These are phyloP conservation scores for Apostichopus japonicus DNA, from an alignment of 35 echinoderm and acorn worm species.

Conservation along the genomic window DNA sequence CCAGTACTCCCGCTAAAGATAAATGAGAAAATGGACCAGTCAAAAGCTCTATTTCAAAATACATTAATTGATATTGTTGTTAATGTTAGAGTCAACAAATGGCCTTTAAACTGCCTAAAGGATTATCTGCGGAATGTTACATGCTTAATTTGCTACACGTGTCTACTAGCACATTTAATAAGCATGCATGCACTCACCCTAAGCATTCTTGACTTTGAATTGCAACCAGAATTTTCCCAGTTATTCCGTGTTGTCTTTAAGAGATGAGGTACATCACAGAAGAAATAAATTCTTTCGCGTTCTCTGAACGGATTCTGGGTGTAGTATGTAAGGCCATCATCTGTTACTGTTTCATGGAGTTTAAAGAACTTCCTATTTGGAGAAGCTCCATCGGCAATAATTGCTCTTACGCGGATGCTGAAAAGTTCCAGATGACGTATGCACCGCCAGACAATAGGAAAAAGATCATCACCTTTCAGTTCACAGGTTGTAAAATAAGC, in stretches of 20 bases:
- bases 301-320: background rate
- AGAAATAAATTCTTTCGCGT: background rate
- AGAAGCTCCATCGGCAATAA: slow-evolving; percentile 38
- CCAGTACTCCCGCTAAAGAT: too few relatives aligned
- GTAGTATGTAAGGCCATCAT: background rate
- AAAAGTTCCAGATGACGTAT: background rate
- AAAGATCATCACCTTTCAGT: too few relatives aligned
- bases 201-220: slow-evolving; percentile 39
- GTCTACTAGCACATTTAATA: background rate
- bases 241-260: slow-evolving; percentile 47
- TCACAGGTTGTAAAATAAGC: background rate
- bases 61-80: too few relatives aligned
- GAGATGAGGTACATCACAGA: slow-evolving; percentile 44
- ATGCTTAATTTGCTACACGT: background rate
- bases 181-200: background rate
- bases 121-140: background rate
- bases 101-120: too few relatives aligned
- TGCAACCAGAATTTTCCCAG: background rate
- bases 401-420: background rate
- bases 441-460: too few relatives aligned
- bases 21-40: too few relatives aligned
- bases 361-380: slow-evolving; percentile 28
- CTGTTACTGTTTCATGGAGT: background rate
- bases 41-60: too few relatives aligned
- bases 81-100: too few relatives aligned